phyloP scores from a whole-genome alignment of 2,113 vertebrate genomes.

The Panthera uncia region DNA sequence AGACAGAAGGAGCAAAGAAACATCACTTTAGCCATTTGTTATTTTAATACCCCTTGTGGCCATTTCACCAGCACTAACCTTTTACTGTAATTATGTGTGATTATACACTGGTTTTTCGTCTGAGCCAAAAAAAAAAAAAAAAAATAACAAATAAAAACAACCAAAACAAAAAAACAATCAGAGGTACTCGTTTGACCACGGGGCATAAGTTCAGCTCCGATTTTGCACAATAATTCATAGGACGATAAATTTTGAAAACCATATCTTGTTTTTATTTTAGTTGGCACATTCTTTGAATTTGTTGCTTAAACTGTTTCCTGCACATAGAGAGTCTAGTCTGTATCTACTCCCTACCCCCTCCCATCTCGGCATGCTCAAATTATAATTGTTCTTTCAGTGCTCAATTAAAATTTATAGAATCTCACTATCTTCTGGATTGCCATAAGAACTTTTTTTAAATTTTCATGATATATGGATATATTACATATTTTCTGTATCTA shows the following conservation, averaged over 20 bases:
- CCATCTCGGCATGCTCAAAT: neutral
- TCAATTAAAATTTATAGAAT: neutral
- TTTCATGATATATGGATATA: neutral
- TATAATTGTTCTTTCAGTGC: neutral
- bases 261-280: neutral
- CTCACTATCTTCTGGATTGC: neutral
- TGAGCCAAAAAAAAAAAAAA: neutral
- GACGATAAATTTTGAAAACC: neutral
- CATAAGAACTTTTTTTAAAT: neutral
- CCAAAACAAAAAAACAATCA: neutral
- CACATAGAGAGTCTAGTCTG: accelerated
- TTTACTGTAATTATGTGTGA: conserved; percentile 47
- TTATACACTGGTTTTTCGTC: neutral
- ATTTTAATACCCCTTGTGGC: conserved; percentile 16
- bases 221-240: neutral
- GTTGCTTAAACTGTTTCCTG: neutral
- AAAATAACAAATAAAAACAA: neutral
- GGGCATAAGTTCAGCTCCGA: neutral
- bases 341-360: accelerated
- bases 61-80: neutral
- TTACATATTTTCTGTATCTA: neutral
- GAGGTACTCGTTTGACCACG: neutral
- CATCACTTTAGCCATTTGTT: accelerated
- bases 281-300: neutral
- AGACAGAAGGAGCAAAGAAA: neutral